Conservation (phyloP, 2,797 vertebrate genomes). For the Helicolenus hilgendorfi region DNA sequence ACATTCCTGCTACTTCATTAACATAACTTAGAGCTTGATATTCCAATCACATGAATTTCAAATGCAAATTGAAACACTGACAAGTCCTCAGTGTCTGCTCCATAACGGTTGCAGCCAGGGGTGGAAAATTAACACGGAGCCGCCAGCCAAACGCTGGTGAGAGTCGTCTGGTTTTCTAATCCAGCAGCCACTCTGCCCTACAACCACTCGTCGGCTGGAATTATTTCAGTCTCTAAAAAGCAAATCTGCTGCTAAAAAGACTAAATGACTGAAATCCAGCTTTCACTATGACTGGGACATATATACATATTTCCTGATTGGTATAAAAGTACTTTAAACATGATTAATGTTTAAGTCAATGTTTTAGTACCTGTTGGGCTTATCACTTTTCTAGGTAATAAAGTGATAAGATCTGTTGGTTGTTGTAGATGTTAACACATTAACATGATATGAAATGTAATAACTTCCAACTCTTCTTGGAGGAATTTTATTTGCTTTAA, state of each 20-base stretch:
- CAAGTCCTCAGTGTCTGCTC: constrained; percentile 22
- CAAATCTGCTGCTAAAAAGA: not conserved
- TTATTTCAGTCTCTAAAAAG: not conserved
- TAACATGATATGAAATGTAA: not conserved
- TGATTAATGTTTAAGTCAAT: not conserved
- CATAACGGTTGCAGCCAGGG: not conserved
- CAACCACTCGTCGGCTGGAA: not conserved
- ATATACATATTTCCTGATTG: not conserved
- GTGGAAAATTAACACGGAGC: constrained; percentile 15
- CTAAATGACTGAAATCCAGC: not conserved
- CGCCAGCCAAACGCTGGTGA: not conserved
- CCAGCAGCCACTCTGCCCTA: not conserved
- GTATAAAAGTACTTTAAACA: not conserved
- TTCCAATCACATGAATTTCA: constrained; percentile 8
- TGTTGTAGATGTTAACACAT: not conserved
- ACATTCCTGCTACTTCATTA: not conserved
- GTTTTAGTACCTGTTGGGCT: not conserved
- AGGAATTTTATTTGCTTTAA: not conserved
- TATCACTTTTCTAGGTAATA: not conserved
- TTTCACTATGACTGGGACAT: not conserved
- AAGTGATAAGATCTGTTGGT: not conserved
- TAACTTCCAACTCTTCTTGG: not conserved
- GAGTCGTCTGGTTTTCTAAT: constrained; percentile 8
- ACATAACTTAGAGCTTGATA: not conserved
- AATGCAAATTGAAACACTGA: constrained; percentile 25